Conservation (phyloP, 2,888 invertebrate species). For the Apamea sordens region DNA sequence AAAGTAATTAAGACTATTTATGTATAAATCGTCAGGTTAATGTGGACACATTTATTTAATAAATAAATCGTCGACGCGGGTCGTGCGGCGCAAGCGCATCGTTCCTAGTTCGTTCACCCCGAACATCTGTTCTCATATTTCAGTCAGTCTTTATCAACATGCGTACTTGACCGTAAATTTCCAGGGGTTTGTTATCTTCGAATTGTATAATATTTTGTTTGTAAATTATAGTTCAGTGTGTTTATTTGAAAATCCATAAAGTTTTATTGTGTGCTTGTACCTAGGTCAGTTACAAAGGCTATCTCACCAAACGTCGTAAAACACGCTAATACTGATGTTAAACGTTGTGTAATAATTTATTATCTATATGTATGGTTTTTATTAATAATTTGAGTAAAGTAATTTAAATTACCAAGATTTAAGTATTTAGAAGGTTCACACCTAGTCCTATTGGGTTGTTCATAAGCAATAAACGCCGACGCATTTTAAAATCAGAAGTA, state of each 20-base stretch:
- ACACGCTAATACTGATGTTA: constrained; percentile 55
- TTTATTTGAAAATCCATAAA: constrained; percentile 62
- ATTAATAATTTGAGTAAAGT: constrained; percentile 32
- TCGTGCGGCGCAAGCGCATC: constrained; percentile 75
- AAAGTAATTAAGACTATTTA: constrained; percentile 73
- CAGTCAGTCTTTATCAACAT: constrained; percentile 82
- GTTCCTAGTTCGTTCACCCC: constrained; percentile 83
- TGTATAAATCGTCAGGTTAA: constrained; percentile 76
- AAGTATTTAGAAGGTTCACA: background rate
- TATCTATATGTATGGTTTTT: constrained; percentile 43
- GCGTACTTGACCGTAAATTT: constrained; percentile 75
- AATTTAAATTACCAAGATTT: constrained; percentile 30
- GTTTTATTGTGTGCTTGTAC: constrained; percentile 58
- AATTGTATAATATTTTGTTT: constrained; percentile 62
- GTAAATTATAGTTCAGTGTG: constrained; percentile 52
- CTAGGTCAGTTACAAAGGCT: constrained; percentile 68
- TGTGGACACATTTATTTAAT: constrained; percentile 70
- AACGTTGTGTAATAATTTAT: constrained; percentile 55
- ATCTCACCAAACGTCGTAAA: constrained; percentile 58
- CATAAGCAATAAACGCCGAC: background rate
- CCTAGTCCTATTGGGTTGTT: background rate
- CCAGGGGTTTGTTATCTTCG: constrained; percentile 62
- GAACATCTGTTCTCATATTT: constrained; percentile 89
- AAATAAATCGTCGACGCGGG: constrained; percentile 78
- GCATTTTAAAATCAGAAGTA: background rate